phyloP scores from a whole-genome alignment of 2,797 vertebrate genomes.

The Synaphobranchus kaupii region DNA sequence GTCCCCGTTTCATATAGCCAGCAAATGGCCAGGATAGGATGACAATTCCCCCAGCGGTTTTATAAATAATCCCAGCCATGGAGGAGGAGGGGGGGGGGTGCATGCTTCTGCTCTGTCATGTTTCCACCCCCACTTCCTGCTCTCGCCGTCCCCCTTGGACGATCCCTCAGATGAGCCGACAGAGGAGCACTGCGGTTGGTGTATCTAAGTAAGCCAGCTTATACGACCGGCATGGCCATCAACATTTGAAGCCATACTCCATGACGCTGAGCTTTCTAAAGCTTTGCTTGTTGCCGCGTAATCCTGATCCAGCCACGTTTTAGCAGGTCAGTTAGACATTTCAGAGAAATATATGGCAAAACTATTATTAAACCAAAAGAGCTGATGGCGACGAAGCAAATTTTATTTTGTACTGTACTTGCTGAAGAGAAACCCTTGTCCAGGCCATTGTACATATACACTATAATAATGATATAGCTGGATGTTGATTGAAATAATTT shows the following conservation, averaged over 20 bases:
- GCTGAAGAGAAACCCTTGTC: not conserved
- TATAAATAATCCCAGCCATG: constrained; percentile 30
- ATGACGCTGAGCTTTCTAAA: not conserved
- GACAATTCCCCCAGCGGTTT: constrained; percentile 25
- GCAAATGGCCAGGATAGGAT: constrained; percentile 29
- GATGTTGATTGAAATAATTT: not conserved
- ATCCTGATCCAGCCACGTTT: not conserved
- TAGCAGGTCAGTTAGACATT: not conserved
- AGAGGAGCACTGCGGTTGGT: too few relatives aligned
- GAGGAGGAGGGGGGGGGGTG: not conserved
- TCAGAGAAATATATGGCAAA: not conserved
- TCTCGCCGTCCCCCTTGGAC: not conserved
- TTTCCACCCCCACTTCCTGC: not conserved
- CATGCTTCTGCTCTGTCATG: not conserved
- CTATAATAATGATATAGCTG: not conserved
- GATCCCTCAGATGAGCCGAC: not conserved
- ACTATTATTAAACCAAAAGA: not conserved
- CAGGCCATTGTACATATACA: not conserved
- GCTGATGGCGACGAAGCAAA: too few relatives aligned
- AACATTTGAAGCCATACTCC: too few relatives aligned
- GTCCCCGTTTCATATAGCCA: not conserved
- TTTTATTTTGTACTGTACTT: not conserved
- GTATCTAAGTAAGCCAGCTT: not conserved
- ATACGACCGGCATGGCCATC: not conserved
- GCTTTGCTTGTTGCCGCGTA: not conserved